Evolutionary conservation across 2,888 invertebrate species (phyloP).

Genomic region (Hyalella azteca): DNA sequence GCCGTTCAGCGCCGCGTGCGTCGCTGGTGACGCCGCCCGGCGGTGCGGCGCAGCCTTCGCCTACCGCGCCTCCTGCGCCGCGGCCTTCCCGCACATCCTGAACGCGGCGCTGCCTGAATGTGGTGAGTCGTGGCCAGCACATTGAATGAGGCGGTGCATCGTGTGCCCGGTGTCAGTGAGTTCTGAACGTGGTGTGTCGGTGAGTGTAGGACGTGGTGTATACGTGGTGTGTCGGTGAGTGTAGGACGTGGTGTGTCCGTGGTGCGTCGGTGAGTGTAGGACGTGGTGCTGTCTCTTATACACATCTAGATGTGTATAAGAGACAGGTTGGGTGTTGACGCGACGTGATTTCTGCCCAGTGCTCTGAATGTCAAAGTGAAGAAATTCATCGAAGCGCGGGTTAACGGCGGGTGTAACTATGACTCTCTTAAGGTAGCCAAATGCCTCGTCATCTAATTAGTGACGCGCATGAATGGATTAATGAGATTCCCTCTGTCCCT

Average conservation of each 20-base stretch:
- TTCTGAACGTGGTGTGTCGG: too few relatives aligned
- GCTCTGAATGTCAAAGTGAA: slow-evolving; percentile 31
- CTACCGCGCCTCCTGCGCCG: not conserved
- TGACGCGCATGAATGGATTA: slow-evolving; percentile 72
- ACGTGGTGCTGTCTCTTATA: too few relatives aligned
- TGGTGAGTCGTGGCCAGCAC: not conserved
- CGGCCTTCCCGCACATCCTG: not conserved
- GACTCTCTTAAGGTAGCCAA: slow-evolving; percentile 64
- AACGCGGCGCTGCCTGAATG: not conserved
- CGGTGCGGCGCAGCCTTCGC: not conserved
- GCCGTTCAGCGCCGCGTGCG: not conserved
- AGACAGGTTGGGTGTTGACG: too few relatives aligned
- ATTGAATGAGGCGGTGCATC: too few relatives aligned
- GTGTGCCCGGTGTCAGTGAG: too few relatives aligned
- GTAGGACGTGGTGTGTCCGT: too few relatives aligned
- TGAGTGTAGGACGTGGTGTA: too few relatives aligned
- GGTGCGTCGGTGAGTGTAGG: too few relatives aligned
- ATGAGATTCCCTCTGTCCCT: slow-evolving; percentile 66
- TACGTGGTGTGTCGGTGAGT: too few relatives aligned
- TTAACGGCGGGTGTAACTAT: slow-evolving; percentile 28
- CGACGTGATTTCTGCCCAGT: too few relatives aligned
- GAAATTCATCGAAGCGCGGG: slow-evolving; percentile 30
- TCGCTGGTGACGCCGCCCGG: not conserved
- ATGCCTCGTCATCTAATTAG: slow-evolving; percentile 71
- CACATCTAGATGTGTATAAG: too few relatives aligned